phyloP scores from a whole-genome alignment of 64 coral and sea anemone genomes.

The Anthopleura sola region DNA sequence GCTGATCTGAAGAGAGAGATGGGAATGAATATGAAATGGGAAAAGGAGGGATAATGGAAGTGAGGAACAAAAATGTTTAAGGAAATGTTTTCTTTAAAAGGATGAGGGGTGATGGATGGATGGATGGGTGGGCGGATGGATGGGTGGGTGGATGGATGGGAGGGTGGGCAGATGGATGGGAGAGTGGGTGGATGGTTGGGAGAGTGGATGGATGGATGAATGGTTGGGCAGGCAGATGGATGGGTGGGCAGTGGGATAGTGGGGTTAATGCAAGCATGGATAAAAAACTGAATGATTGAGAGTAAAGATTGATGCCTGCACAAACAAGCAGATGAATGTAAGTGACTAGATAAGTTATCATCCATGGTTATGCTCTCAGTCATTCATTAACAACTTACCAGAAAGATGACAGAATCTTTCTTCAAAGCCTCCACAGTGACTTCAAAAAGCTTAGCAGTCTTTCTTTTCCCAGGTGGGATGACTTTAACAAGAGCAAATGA shows the following conservation, averaged over 20 bases:
- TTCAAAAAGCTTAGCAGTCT: slow-evolving; percentile 46
- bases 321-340: too few relatives aligned
- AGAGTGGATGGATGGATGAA: too few relatives aligned
- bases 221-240: too few relatives aligned
- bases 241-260: too few relatives aligned
- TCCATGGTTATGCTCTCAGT: too few relatives aligned
- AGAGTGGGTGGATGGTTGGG: not conserved
- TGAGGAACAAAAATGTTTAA: not conserved
- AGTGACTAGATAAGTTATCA: too few relatives aligned
- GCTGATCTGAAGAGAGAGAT: not conserved
- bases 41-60: slow-evolving; percentile 2
- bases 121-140: not conserved
- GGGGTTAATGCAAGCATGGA: too few relatives aligned
- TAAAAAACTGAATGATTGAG: too few relatives aligned
- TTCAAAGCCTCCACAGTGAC: slow-evolving; percentile 63
- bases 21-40: not conserved
- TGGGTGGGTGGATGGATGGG: not conserved
- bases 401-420: slow-evolving; percentile 56
- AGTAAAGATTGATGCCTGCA: too few relatives aligned
- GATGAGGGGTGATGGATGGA: not conserved
- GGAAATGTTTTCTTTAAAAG: too few relatives aligned
- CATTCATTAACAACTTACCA: slow-evolving; percentile 13
- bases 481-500: slow-evolving; percentile 53
- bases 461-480: not conserved
- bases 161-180: not conserved